phyloP scores from a whole-genome alignment of 2,113 vertebrate species.

The Okapia johnstoni region DNA sequence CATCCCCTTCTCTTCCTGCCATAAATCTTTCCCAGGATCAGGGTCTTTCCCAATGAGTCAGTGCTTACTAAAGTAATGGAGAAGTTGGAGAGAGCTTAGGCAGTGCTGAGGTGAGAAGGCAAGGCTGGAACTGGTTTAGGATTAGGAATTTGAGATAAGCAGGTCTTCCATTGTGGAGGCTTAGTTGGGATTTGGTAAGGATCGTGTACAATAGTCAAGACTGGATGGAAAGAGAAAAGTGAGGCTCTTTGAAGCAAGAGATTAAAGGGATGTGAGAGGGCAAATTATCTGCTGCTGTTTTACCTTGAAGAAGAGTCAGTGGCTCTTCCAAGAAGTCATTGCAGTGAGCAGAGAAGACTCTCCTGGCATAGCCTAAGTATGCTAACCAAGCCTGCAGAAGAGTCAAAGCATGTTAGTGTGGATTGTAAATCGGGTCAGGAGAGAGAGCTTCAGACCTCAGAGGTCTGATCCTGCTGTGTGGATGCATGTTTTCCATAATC shows the following conservation, averaged over 20 bases:
- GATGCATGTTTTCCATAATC: too few species aligned
- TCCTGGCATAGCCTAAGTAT: accelerated
- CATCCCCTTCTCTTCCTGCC: not conserved
- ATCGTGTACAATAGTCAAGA: not conserved
- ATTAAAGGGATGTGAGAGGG: not conserved
- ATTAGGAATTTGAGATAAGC: not conserved
- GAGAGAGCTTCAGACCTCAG: not conserved
- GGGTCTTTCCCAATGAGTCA: not conserved
- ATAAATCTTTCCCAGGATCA: not conserved
- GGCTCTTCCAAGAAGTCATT: not conserved
- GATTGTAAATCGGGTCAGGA: accelerated
- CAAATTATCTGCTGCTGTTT: not conserved
- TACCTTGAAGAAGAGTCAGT: accelerated
- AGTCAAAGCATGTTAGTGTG: accelerated
- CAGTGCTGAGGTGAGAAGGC: accelerated
- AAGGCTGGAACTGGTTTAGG: not conserved
- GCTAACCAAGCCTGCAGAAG: accelerated
- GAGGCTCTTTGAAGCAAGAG: not conserved
- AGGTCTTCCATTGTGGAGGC: accelerated
- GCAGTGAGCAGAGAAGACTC: not conserved
- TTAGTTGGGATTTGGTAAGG: not conserved
- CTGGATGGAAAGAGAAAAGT: not conserved
- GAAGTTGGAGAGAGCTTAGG: too few species aligned
- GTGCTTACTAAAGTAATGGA: not conserved
- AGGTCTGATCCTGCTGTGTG: accelerated